phyloP scores from a whole-genome alignment of 2,797 vertebrate genomes.

The Pseudochirops cupreus region DNA sequence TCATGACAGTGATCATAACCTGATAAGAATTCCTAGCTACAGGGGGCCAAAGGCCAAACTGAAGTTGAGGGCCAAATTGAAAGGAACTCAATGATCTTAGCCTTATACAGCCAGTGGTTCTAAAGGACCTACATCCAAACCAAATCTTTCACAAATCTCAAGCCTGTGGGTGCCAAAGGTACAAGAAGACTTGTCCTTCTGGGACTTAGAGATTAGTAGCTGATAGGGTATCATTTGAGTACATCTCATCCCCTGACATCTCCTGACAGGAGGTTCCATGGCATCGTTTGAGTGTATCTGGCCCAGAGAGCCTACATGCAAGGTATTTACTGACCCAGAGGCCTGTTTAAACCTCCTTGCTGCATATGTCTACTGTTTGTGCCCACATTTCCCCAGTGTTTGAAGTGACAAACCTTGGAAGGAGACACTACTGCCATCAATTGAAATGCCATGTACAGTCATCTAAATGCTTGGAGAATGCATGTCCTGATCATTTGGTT shows the following conservation, averaged over 20 bases:
- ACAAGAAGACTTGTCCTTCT: background rate
- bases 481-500: background rate
- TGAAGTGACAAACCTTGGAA: background rate
- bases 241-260: background rate
- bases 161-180: background rate
- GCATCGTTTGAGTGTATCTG: background rate
- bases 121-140: background rate
- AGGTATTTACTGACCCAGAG: background rate
- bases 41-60: background rate
- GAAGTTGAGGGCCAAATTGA: background rate
- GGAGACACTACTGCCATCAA: background rate
- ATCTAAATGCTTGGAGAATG: background rate
- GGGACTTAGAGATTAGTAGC: background rate
- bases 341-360: background rate
- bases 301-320: background rate
- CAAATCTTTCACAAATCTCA: background rate
- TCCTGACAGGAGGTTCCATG: background rate
- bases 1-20: background rate
- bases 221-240: background rate
- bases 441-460: background rate
- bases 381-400: background rate
- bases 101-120: background rate
- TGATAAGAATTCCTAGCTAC: background rate
- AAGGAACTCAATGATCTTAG: background rate
- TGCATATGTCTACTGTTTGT: background rate